phyloP scores from a whole-genome alignment of 2,113 vertebrate species.

The Hassar affinis region DNA sequence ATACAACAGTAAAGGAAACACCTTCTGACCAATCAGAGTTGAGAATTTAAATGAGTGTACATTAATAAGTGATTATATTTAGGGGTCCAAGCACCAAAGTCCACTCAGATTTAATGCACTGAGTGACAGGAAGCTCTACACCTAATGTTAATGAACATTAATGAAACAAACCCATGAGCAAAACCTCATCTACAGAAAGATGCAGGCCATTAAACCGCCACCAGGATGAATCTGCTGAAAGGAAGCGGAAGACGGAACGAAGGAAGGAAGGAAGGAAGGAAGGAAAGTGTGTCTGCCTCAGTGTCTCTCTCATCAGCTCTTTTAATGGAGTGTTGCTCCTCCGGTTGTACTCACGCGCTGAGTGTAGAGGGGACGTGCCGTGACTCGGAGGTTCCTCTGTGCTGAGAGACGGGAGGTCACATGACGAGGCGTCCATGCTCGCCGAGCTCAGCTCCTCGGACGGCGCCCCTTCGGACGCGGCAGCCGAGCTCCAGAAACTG shows the following conservation, averaged over 20 bases:
- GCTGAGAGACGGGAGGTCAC: conserved; percentile 56
- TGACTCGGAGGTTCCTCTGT: conserved; percentile 48
- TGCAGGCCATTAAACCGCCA: too few species aligned
- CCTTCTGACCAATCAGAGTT: not conserved
- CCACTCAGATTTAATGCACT: not conserved
- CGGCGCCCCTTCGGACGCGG: conserved; percentile 56
- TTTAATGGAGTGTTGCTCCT: not conserved
- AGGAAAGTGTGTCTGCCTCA: not conserved
- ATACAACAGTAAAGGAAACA: too few species aligned
- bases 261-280: too few species aligned
- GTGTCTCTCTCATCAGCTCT: too few species aligned
- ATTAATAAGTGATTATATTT: not conserved
- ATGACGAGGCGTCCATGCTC: conserved; percentile 54
- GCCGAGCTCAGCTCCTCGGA: conserved; percentile 57
- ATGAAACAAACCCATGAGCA: not conserved
- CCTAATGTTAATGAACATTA: not conserved
- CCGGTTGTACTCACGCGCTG: conserved; percentile 50
- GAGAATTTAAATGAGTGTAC: too few species aligned
- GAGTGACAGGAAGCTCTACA: not conserved
- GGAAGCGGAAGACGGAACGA: too few species aligned
- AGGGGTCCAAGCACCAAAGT: not conserved
- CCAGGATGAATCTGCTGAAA: not conserved
- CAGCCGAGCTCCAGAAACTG: conserved; percentile 58
- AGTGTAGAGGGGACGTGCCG: conserved; percentile 44
- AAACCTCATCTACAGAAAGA: too few species aligned